These are phyloP conservation scores for Acropternis orthonyx DNA, from an alignment of 2,797 vertebrate species.

Conservation along the genomic window DNA sequence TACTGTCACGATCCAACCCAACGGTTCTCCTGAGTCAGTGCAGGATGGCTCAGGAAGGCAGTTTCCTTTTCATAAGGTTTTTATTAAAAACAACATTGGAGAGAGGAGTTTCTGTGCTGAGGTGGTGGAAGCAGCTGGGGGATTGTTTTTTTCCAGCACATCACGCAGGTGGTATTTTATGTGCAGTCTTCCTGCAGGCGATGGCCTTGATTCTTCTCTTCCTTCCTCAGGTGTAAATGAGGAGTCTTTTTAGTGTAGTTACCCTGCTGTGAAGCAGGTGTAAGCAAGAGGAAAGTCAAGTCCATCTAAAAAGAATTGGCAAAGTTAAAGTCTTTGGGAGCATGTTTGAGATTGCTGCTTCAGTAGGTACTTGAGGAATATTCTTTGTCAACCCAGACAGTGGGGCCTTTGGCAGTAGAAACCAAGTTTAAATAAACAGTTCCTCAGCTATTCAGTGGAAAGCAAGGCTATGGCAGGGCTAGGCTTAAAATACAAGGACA, in stretches of 20 bases:
- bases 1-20: conserved; percentile 51
- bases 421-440: conserved; percentile 18
- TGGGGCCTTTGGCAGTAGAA: not conserved
- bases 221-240: not conserved
- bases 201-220: conserved; percentile 31
- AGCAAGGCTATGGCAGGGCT: not conserved
- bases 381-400: conserved; percentile 13
- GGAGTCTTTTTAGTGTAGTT: not conserved
- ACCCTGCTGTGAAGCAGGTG: conserved; percentile 62
- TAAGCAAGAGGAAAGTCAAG: conserved; percentile 48
- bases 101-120: conserved; percentile 24
- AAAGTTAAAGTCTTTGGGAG: conserved; percentile 39
- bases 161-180: not conserved
- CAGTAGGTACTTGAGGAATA: conserved; percentile 22
- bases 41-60: not conserved
- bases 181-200: conserved; percentile 12
- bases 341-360: conserved; percentile 21
- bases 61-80: conserved; percentile 22
- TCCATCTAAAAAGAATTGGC: conserved; percentile 31
- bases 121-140: not conserved
- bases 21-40: conserved; percentile 25
- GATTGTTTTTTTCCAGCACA: not conserved
- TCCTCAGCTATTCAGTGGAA: not conserved
- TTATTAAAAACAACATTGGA: conserved; percentile 58
- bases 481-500: not conserved